Evolutionary conservation across 2,113 vertebrate genomes (phyloP), one percentile per base, ranked within the genome.

Genomic region (Atractosteus spatula): DNA sequence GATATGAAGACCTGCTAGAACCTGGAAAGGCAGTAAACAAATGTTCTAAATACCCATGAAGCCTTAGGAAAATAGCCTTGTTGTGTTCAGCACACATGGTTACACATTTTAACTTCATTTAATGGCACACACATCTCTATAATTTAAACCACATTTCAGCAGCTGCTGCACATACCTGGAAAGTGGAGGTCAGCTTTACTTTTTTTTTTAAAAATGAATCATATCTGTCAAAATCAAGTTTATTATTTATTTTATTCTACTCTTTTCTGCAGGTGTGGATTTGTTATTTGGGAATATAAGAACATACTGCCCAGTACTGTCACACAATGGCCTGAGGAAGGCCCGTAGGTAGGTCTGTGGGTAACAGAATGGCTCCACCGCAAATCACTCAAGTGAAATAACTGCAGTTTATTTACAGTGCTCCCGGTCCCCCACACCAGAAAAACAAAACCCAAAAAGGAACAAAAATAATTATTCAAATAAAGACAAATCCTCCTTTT

Each of bases 31-130:
- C 16, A 63, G 43, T 17, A 62, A 63, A 63, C 59, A 71, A 51
- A 45, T 62, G 62, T 44, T 64, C 2, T 69, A 57, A 74, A 74
- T 66, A 62, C 12, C 62, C 45, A 17, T 55, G n/a, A 55, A 13
- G 57, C 59, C 67, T 47, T 51, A 56, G 51, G 47, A 70, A 74
- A 41, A 64, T 61, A 8, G 63, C 11, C 41, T 11, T 51, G 17
- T 41, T 65, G 29, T n/a, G 47, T n/a, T 66, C 13, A 16, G 11
- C 62, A 54, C n/a, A 45, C 16, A 62, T 56, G 8, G 3, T 29
- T 71, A 64, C 41, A 64, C 57, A 54, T n/a, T 55, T 11, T 55
- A 45, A 62, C 42, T 47, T 51, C 64, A 41, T 42, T 42, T 55
- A 59, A 56, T 64, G 51, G 12, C 12, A 65, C 42, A 17, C 14